Base-by-base conservation (phyloP, 2,113 vertebrate genomes). In the Electrona antarctica region DNA sequence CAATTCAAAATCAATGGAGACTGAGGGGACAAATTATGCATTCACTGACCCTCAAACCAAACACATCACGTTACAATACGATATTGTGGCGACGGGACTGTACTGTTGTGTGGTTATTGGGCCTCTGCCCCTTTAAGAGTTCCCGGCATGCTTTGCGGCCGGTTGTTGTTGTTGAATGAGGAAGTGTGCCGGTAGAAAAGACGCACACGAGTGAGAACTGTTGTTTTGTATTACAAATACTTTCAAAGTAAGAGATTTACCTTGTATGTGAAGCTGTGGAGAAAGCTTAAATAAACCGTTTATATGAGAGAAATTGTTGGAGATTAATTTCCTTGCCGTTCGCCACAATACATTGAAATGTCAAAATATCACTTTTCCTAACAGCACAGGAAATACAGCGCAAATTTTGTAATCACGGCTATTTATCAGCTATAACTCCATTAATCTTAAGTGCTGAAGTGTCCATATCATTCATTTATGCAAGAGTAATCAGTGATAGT, bases 1-100 rank as follows among this genome's bases (percentile, higher is more conserved):
- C 54, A 48, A 78, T 71, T 9, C 29, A 64, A 52, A 72, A 82
- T 78, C 77, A 74, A 80, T 81, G 67, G 14, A 63, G 48, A 73
- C 28, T 62, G 33, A 63, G 28, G 7, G 28, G 62, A 70, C 58
- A 11, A 60, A 51, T 71, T 10, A 6, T n/a, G 11, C 11, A 12
- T 54, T 7, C 48, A 64, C 0, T 58, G 7, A 58, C 15, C 56
- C n/a, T 58, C 56, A 58, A 10, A 28, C 10, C 21, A 28, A 28
- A 58, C 56, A 28, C 11, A 54, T 28, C 8, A 41, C 3, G 33
- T 41, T 41, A 41, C 33, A 41, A 41, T 41, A 41, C 33, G 5
- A 41, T 33, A 33, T 2, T n/a, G n/a, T n/a, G n/a, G n/a, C n/a
- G n/a, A n/a, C n/a, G n/a, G n/a, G n/a, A n/a, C n/a, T n/a, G n/a